phyloP scores from a whole-genome alignment of 2,888 invertebrate species.

The Noctuana brunneofusca region DNA sequence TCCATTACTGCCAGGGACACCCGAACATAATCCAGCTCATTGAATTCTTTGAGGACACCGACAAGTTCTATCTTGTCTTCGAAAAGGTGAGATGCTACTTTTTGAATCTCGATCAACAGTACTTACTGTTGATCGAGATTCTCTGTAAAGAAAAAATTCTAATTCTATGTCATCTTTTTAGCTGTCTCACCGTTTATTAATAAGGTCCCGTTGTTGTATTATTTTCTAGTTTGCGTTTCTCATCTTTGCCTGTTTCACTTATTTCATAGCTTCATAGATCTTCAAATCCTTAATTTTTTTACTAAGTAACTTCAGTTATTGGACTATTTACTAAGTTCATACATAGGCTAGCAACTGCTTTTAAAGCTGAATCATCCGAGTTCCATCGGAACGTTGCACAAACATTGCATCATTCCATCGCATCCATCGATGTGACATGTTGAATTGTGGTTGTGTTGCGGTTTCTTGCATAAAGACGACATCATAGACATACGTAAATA shows the following conservation, averaged over 20 bases:
- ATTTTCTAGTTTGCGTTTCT: too few relatives aligned
- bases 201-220: too few relatives aligned
- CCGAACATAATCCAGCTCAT: constrained; percentile 98
- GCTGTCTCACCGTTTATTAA: too few relatives aligned
- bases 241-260: too few relatives aligned
- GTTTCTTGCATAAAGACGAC: constrained; percentile 28
- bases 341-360: constrained; percentile 5
- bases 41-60: constrained; percentile 98
- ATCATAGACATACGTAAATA: constrained; percentile 22
- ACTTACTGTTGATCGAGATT: too few relatives aligned
- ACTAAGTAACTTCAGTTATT: too few relatives aligned
- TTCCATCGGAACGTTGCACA: constrained; percentile 19
- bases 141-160: too few relatives aligned
- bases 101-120: too few relatives aligned
- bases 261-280: too few relatives aligned
- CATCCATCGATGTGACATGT: constrained; percentile 23
- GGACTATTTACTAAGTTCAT: too few relatives aligned
- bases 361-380: constrained; percentile 11
- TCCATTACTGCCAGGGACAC: constrained; percentile 98
- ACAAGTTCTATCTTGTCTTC: constrained; percentile 98
- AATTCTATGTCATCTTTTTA: too few relatives aligned
- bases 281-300: too few relatives aligned
- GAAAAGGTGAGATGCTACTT: constrained; percentile 87
- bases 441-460: constrained; percentile 20
- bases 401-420: constrained; percentile 21